Conservation (phyloP, 2,888 invertebrate genomes). For the Papilio elwesi region DNA sequence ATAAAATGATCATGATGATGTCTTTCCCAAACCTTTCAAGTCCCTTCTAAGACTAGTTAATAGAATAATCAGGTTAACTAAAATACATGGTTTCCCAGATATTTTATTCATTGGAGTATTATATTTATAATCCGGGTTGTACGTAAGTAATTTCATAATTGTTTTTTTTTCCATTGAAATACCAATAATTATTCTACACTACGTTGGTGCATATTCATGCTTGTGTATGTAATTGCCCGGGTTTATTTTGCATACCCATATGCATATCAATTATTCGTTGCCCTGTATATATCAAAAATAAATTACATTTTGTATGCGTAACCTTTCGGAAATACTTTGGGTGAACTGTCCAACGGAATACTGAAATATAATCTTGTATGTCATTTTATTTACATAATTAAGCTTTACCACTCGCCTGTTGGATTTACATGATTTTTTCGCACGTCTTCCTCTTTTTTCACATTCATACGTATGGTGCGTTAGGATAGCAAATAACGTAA, state of each 20-base stretch:
- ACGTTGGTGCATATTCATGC: conserved; percentile 5
- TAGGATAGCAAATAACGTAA: too few relatives aligned
- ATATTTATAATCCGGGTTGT: too few relatives aligned
- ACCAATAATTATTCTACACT: not conserved
- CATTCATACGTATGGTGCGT: too few relatives aligned
- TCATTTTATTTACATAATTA: not conserved
- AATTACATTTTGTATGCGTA: conserved; percentile 14
- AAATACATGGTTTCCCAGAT: too few relatives aligned
- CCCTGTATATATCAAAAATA: not conserved
- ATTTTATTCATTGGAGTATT: too few relatives aligned
- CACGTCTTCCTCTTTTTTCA: not conserved
- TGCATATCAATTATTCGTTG: conserved; percentile 3
- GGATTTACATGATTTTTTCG: not conserved
- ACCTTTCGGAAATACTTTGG: not conserved
- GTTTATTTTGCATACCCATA: conserved; percentile 12
- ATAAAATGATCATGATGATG: too few relatives aligned
- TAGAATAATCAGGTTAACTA: too few relatives aligned
- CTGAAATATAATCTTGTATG: not conserved
- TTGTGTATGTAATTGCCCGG: conserved; percentile 1
- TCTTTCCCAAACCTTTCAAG: too few relatives aligned
- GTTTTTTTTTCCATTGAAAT: too few relatives aligned
- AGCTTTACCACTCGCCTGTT: too few relatives aligned
- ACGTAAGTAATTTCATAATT: too few relatives aligned
- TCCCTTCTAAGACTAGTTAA: too few relatives aligned
- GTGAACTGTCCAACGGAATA: not conserved